Conservation (phyloP, 2,888 invertebrate genomes). For the Scotopteryx bipunctaria region DNA sequence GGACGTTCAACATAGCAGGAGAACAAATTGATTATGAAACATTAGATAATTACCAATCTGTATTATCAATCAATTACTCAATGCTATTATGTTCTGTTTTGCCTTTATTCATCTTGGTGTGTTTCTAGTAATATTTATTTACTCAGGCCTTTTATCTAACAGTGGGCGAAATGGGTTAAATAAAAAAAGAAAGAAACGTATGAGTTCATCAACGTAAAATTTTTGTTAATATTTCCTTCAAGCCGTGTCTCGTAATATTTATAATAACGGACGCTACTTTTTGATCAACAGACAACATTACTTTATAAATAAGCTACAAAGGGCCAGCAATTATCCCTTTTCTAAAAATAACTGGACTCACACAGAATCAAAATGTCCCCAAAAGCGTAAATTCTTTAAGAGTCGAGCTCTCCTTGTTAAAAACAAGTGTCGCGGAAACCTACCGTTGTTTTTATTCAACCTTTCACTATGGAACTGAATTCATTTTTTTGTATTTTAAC, state of each 20-base stretch:
- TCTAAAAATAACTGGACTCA: conserved; percentile 6
- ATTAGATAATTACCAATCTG: too few species aligned
- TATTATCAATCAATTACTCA: too few species aligned
- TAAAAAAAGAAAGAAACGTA: too few species aligned
- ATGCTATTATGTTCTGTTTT: too few species aligned
- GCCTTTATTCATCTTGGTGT: too few species aligned
- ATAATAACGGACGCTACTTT: not conserved
- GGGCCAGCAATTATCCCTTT: conserved; percentile 5
- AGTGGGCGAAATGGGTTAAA: too few species aligned
- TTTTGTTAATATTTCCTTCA: too few species aligned
- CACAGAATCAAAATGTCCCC: conserved; percentile 7
- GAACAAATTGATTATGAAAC: not conserved
- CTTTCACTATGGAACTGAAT: conserved; percentile 29
- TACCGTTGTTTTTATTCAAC: conserved; percentile 36
- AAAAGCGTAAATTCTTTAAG: conserved; percentile 31
- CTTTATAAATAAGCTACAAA: not conserved
- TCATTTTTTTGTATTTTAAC: conserved; percentile 34
- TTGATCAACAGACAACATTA: not conserved
- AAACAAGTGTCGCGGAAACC: conserved; percentile 41
- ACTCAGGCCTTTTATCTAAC: too few species aligned
- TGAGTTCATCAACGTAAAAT: too few species aligned
- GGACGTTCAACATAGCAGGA: too few species aligned
- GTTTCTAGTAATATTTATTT: too few species aligned
- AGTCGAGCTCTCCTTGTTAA: conserved; percentile 39
- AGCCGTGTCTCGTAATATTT: too few species aligned